A percentile compares a stretch with the other conserved stretches of the same genome.
Evolutionary conservation across 1,140 invertebrate species (phyloP).

Genomic region (Antheraea mylitta): DNA sequence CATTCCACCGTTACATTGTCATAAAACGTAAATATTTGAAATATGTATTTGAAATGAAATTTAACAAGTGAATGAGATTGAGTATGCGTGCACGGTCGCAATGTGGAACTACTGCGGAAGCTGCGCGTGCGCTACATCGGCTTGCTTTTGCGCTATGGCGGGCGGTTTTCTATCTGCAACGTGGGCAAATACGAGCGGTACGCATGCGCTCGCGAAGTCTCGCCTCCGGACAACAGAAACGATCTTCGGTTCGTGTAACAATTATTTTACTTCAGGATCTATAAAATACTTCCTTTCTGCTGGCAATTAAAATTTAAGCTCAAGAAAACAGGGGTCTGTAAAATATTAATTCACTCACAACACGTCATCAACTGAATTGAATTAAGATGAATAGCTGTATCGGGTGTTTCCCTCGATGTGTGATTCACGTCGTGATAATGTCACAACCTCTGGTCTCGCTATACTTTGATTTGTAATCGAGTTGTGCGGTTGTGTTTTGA

Average conservation of each 20-base stretch:
- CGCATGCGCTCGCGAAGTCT: conserved; percentile 33
- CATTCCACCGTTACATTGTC: no score
- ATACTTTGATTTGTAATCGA: no score
- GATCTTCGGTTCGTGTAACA: conserved; percentile 25
- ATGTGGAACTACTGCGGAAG: conserved; percentile 45
- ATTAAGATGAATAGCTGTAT: no score
- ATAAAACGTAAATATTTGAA: neutral
- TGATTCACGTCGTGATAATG: no score
- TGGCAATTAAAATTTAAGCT: no score
- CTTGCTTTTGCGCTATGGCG: conserved; percentile 70
- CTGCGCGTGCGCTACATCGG: conserved; percentile 63
- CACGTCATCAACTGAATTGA: no score
- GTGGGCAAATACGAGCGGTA: conserved; percentile 30
- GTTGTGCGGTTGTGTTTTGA: no score
- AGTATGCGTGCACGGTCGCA: conserved; percentile 45
- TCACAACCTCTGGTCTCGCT: no score
- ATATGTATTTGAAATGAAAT: neutral
- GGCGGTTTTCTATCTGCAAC: conserved; percentile 65
- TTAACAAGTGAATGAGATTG: conserved; percentile 17
- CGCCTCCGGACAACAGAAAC: conserved; percentile 8
- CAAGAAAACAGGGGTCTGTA: no score
- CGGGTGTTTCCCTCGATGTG: no score
- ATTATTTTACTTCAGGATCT: neutral
- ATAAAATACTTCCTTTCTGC: no score
- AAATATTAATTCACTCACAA: no score